Evolutionary conservation across 2,797 vertebrate species (phyloP), one percentile per base, ranked within the genome.

Genomic region (Sphenopsis melanotis): DNA sequence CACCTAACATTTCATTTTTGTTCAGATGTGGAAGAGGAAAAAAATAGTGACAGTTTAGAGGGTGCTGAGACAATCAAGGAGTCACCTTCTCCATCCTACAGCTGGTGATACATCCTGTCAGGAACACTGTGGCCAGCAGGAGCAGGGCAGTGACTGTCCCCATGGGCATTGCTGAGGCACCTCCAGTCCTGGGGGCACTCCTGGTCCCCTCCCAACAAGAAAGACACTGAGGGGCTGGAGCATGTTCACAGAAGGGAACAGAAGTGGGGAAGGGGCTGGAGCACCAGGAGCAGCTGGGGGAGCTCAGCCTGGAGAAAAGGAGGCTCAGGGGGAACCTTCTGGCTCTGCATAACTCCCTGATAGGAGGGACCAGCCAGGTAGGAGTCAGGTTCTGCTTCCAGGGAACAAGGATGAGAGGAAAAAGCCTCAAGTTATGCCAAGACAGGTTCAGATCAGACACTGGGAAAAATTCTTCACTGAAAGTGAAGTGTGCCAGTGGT

Each of bases 161-260:
- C 26, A 15, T 83, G 24, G 3, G 34, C 71, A 59, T 41, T 69
- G 49, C 61, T 69, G 50, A 34, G 61, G 29, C 39, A 47, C 13
- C 44, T 83, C 0, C 3, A 63, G 32, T 42, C 4, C 37, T 57
- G 27, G 23, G 36, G 46, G 7, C 59, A 71, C 19, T 52, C 57
- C n/a, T 83, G 71, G 34, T 21, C 24, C 37, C 15, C 32, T 74
- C 39, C 27, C 15, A 39, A 5, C 10, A 49, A 70, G 47, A 44
- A 27, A 24, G 52, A 81, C 23, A 18, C 0, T 30, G 53, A 66
- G 18, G 18, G 22, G 53, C 53, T 76, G 52, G 30, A 50, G 11
- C 0, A 0, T 6, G 20, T 75, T 15, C n/a, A 46, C 3, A 6
- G 63, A 37, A 11, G 42, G 10, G 65, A 82, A 13, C 0, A 1